These are phyloP conservation scores for Drosophila cyrtoloma DNA, from an alignment of 2,888 invertebrate species.

Conservation along the genomic window DNA sequence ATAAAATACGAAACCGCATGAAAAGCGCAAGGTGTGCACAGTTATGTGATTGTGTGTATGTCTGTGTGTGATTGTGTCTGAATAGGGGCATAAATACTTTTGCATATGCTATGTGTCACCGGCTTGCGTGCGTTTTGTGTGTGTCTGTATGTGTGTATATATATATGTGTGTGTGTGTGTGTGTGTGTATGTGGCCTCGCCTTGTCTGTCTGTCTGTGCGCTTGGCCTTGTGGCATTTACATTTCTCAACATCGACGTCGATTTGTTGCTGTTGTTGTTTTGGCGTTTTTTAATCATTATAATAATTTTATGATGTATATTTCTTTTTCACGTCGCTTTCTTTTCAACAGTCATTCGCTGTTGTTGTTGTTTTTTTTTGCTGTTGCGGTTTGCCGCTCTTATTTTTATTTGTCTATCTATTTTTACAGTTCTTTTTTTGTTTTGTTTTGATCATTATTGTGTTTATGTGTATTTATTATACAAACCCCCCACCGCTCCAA, in stretches of 20 bases:
- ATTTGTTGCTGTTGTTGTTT: constrained; percentile 37
- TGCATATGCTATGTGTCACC: constrained; percentile 69
- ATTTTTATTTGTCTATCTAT: constrained; percentile 65
- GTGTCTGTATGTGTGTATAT: constrained; percentile 3
- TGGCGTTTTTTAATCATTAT: constrained; percentile 73
- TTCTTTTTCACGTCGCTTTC: constrained; percentile 61
- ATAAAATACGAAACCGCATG: constrained; percentile 18
- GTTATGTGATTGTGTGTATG: constrained; percentile 20
- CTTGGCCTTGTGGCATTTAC: constrained; percentile 81
- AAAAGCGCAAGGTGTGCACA: constrained; percentile 56
- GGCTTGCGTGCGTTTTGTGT: constrained; percentile 65
- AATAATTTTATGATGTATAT: constrained; percentile 69
- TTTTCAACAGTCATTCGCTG: constrained; percentile 56
- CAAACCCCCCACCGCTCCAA: constrained; percentile 12
- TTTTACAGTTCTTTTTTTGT: constrained; percentile 57
- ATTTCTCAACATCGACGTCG: constrained; percentile 71
- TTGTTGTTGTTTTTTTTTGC: constrained; percentile 29
- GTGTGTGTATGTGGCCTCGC: constrained; percentile 71
- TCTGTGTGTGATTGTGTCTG: constrained; percentile 17
- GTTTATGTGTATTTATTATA: constrained; percentile 34
- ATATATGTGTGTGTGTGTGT: constrained; percentile 10
- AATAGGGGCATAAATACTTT: constrained; percentile 45
- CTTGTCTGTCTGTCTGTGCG: constrained; percentile 67
- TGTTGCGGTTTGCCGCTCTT: constrained; percentile 53
- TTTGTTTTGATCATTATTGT: constrained; percentile 51